A percentile compares a stretch with the other conserved stretches of the same genome.
These are phyloP conservation scores for Coregonus clupeaformis DNA, from an alignment of 2,113 vertebrate species.

Conservation along the genomic window DNA sequence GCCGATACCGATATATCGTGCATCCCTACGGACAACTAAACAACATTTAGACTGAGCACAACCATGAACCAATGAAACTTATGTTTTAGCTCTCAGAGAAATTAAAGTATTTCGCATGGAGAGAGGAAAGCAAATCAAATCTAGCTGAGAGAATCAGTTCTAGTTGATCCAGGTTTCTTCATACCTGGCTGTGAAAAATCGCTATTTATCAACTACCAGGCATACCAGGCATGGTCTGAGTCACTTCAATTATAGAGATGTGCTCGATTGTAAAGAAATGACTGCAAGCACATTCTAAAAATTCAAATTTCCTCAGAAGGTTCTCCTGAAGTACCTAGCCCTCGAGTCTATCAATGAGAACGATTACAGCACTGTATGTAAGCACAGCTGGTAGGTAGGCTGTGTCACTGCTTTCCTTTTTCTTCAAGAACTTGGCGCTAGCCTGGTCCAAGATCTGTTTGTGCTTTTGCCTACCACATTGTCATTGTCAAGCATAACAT, in stretches of 20 bases:
- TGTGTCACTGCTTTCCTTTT: not conserved
- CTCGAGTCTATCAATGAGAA: not conserved
- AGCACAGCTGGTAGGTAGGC: slow-evolving; percentile 25
- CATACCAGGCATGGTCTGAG: not conserved
- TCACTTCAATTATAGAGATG: not conserved
- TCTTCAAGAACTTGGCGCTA: slow-evolving; percentile 2
- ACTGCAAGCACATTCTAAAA: not conserved
- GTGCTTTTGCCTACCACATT: too few species aligned
- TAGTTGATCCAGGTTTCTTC: not conserved
- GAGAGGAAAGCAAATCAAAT: not conserved
- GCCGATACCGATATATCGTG: too few species aligned
- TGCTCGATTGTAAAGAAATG: not conserved
- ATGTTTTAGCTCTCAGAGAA: not conserved
- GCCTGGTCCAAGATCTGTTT: too few species aligned
- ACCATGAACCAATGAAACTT: not conserved
- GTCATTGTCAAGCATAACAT: not conserved
- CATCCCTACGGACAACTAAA: not conserved
- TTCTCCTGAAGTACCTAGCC: too few species aligned
- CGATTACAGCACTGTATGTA: not conserved
- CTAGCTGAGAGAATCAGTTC: not conserved
- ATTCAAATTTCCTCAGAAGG: not conserved
- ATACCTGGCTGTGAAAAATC: not conserved
- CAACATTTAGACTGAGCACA: not conserved
- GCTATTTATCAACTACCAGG: not conserved
- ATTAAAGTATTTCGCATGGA: not conserved